These are phyloP conservation scores for Cygnus olor DNA, from an alignment of 2,797 vertebrate genomes.

Conservation along the genomic window DNA sequence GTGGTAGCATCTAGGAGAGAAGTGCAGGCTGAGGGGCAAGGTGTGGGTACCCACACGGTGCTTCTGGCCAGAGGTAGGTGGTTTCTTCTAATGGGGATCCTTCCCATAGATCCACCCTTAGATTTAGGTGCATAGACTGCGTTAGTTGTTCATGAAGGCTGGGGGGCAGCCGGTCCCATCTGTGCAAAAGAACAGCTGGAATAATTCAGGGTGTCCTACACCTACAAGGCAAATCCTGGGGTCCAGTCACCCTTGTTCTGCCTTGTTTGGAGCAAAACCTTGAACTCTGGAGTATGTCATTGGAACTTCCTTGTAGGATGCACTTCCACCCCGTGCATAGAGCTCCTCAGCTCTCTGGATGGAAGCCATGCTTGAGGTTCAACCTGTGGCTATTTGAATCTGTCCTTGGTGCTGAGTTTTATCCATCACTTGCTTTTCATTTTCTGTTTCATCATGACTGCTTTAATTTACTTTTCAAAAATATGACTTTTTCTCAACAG, in stretches of 20 bases:
- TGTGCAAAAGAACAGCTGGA: not conserved
- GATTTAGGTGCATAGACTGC: not conserved
- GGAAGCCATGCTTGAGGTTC: not conserved
- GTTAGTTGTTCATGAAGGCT: not conserved
- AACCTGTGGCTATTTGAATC: not conserved
- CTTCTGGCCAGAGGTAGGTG: not conserved
- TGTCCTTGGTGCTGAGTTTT: not conserved
- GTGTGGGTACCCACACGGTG: not conserved
- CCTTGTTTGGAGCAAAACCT: not conserved
- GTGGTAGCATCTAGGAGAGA: not conserved
- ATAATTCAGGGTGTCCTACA: not conserved
- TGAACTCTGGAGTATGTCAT: not conserved
- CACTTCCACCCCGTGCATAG: not conserved
- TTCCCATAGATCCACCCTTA: not conserved
- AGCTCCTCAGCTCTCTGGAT: not conserved
- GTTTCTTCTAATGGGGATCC: not conserved
- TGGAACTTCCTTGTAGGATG: not conserved
- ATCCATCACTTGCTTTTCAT: not conserved
- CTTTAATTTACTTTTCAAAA: conserved; percentile 21
- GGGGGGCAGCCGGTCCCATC: not conserved
- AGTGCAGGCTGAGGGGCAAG: not conserved
- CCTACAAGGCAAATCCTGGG: no score
- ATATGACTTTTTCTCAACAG: not conserved
- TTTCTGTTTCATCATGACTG: conserved; percentile 5
- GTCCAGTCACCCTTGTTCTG: not conserved